Evolutionary conservation across 2,888 invertebrate genomes (phyloP), one percentile per base, ranked within the genome.

Genomic region (Ochropacha duplaris): DNA sequence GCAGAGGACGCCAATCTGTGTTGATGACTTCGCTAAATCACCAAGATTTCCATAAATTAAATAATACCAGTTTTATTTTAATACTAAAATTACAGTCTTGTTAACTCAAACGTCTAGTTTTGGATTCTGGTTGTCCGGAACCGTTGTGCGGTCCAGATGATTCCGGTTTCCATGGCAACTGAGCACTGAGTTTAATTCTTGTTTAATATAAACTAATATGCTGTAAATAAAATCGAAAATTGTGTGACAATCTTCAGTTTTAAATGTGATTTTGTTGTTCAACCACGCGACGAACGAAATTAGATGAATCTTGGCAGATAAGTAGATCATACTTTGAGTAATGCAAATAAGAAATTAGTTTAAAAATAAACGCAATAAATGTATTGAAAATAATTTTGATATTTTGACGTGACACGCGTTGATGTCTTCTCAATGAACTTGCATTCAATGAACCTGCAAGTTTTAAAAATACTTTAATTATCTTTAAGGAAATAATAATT

Each of bases 101-200:
- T 52, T 52, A 22, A 31, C 52, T 28, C 22, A 52, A 31, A 31
- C 5, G n/a, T 52, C 52, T 52, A 52, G 52, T 52, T 52, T 52
- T 19, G 52, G 4, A 31, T 28, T 19, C 31, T 19, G 31, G 31
- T 19, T 31, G 19, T 6, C 19, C 44, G 44, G 44, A 19, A 59
- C 59, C 57, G 60, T 59, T 59, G 57, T 49, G n/a, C 55, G 57
- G 55, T 61, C 58, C 60, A 58, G 55, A 54, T 36, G 39, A 58
- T 58, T 59, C 65, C 62, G 65, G 68, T 70, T 66, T 52, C 61
- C 52, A 62, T 62, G 64, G 56, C 57, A 60, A 62, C 66, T 8
- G 11, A 39, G 16, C 39, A 34, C 14, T 34, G 16, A 39, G 16
- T n/a, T 39, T 16, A 16, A 39, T 39, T 34, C 14, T 14, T 14